Conservation (phyloP, 2,888 invertebrate species). For the Tipula unca region DNA sequence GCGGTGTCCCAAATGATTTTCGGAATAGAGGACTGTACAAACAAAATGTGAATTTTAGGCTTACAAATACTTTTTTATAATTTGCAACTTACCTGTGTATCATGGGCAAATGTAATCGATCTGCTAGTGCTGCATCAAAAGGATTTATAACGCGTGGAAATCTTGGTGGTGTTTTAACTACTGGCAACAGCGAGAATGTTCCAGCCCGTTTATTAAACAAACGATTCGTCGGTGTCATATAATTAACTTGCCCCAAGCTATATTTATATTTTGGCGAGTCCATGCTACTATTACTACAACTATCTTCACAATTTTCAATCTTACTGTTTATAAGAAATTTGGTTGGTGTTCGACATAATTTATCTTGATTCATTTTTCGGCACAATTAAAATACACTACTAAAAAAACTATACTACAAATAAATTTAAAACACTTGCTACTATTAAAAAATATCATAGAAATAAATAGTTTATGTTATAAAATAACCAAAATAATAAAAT, state of each 20-base stretch:
- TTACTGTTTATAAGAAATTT: not conserved
- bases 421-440: not conserved
- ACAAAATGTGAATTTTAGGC: not conserved
- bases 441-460: not conserved
- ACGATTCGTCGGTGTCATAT: not conserved
- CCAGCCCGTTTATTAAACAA: slow-evolving; percentile 18
- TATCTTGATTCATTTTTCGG: not conserved
- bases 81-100: slow-evolving; percentile 52
- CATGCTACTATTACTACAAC: not conserved
- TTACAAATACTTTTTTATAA: not conserved
- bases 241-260: not conserved
- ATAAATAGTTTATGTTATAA: not conserved
- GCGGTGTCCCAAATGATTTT: slow-evolving; percentile 36
- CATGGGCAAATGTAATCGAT: slow-evolving; percentile 50
- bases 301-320: not conserved
- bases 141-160: slow-evolving; percentile 52
- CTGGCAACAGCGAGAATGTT: slow-evolving; percentile 30
- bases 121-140: slow-evolving; percentile 51
- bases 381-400: not conserved
- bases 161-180: slow-evolving; percentile 47
- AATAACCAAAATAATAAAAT: not conserved
- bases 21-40: slow-evolving; percentile 37
- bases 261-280: not conserved
- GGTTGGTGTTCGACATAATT: not conserved
- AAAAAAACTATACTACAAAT: not conserved